Evolutionary conservation across 1,140 invertebrate genomes (phyloP), one percentile per base, ranked within the genome.

Genomic region (Hyles euphorbiae): DNA sequence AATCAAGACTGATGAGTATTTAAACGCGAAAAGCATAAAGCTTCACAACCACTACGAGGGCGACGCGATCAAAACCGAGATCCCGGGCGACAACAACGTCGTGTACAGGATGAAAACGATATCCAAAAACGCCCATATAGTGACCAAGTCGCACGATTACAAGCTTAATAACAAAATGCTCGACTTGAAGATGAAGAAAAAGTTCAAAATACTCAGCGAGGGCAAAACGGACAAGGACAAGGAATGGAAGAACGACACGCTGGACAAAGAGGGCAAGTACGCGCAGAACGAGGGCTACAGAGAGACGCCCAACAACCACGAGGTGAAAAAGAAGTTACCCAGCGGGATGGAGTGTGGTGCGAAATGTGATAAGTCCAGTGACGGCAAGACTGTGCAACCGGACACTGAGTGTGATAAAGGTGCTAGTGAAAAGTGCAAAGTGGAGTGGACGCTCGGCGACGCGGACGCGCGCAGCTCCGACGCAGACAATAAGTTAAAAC

Each of bases 201-300:
- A 87, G 61, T 80, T 75, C 4, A 88, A 87, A 60, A 56, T 77
- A 44, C 67, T 85, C 48, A 69, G 56, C 8, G 83, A 84, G 62
- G 74, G 49, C 67, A 85, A 70, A 61, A 56, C 32, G 9, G 84
- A 82, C 33, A 85, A 86, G 33, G 79, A 86, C 46, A 86, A 81
- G 54, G 83, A 87, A 45, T 88, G 83, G 80, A 68, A 76, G 58
- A 84, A 86, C 50, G 81, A 86, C 45, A 56, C 79, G 63, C 56
- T 83, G 60, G 87, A 88, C 46, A 88, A 87, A 56, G 87, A 89
- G 54, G 87, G 87, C 4, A 89, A 89, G 56, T 89, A 89, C 58
- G 82, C 87, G 34, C 85, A 89, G 63, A 87, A 87, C 57, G 88
- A 90, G 58, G 87, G 87, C 46, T 89, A 89, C 76, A 87, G 89